A percentile compares a stretch with the other conserved stretches of the same genome.
These are phyloP conservation scores for Amiota communis DNA, from an alignment of 2,888 invertebrate species.

Conservation along the genomic window DNA sequence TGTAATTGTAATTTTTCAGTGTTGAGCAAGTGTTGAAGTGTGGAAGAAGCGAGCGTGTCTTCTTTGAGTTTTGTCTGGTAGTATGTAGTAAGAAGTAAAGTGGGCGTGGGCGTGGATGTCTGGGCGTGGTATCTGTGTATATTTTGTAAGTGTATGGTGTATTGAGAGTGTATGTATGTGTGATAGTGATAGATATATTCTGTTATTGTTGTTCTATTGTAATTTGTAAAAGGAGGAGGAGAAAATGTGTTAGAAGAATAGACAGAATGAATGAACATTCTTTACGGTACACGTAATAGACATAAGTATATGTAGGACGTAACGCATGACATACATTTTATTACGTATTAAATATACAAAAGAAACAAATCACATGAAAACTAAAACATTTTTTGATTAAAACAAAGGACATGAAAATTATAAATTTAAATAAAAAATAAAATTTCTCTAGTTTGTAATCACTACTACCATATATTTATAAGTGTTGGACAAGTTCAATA, in stretches of 20 bases:
- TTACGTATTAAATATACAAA: constrained; percentile 43
- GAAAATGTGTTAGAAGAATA: too few relatives aligned
- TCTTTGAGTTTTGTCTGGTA: neutral
- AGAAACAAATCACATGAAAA: too few relatives aligned
- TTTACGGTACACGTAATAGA: constrained; percentile 29
- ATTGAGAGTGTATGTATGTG: constrained; percentile 22
- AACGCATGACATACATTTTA: constrained; percentile 52
- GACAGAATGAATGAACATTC: constrained; percentile 14
- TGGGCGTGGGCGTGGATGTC: constrained; percentile 36
- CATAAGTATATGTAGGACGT: constrained; percentile 45
- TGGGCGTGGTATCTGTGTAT: constrained; percentile 4
- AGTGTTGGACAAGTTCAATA: constrained; percentile 8
- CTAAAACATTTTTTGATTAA: too few relatives aligned
- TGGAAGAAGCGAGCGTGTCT: neutral
- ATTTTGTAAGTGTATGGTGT: constrained; percentile 22
- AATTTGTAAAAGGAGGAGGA: too few relatives aligned
- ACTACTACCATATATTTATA: too few relatives aligned
- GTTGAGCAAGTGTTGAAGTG: too few relatives aligned
- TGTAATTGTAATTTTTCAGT: too few relatives aligned
- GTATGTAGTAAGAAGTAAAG: neutral
- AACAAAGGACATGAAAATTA: too few relatives aligned
- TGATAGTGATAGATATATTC: too few relatives aligned
- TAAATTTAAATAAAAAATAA: too few relatives aligned
- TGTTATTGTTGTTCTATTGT: too few relatives aligned
- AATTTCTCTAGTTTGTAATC: too few relatives aligned